Conservation (phyloP, 2,888 invertebrate species). For the Phlogophora meticulosa region DNA sequence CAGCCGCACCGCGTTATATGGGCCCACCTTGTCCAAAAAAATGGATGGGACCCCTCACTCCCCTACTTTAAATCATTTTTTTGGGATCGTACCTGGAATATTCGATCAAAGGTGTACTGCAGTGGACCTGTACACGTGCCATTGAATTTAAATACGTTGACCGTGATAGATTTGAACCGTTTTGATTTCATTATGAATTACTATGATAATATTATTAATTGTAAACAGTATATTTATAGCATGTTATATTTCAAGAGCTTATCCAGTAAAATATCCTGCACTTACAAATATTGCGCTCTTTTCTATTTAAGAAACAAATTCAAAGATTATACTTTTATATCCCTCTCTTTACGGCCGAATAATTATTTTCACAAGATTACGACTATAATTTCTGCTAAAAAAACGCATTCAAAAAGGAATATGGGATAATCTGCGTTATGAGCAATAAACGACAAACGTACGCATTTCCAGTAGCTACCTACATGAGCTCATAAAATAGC, state of each 20-base stretch:
- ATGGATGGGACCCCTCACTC: slow-evolving; percentile 83
- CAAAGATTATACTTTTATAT: slow-evolving; percentile 40
- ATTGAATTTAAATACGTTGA: slow-evolving; percentile 80
- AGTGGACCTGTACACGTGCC: slow-evolving; percentile 85
- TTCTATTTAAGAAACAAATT: slow-evolving; percentile 40
- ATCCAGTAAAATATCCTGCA: slow-evolving; percentile 23
- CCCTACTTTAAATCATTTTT: slow-evolving; percentile 80
- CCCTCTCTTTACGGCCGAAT: slow-evolving; percentile 42
- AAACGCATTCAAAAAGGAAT: slow-evolving; percentile 21
- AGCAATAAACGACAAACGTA: slow-evolving; percentile 61
- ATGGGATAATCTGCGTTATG: slow-evolving; percentile 38
- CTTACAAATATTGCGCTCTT: slow-evolving; percentile 19
- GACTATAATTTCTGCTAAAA: slow-evolving; percentile 19
- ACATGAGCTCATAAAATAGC: slow-evolving; percentile 45
- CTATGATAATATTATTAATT: background rate
- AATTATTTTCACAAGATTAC: slow-evolving; percentile 36
- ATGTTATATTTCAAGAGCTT: slow-evolving; percentile 17
- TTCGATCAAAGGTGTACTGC: slow-evolving; percentile 72
- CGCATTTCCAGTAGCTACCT: slow-evolving; percentile 35
- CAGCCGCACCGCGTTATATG: slow-evolving; percentile 81
- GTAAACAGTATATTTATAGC: background rate
- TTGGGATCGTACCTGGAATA: slow-evolving; percentile 85
- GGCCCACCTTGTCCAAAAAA: slow-evolving; percentile 84
- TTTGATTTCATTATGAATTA: slow-evolving; percentile 20
- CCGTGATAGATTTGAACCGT: slow-evolving; percentile 61